Evolutionary conservation across 2,888 invertebrate genomes (phyloP), one percentile per base, ranked within the genome.

Genomic region (Tenodera sinensis): DNA sequence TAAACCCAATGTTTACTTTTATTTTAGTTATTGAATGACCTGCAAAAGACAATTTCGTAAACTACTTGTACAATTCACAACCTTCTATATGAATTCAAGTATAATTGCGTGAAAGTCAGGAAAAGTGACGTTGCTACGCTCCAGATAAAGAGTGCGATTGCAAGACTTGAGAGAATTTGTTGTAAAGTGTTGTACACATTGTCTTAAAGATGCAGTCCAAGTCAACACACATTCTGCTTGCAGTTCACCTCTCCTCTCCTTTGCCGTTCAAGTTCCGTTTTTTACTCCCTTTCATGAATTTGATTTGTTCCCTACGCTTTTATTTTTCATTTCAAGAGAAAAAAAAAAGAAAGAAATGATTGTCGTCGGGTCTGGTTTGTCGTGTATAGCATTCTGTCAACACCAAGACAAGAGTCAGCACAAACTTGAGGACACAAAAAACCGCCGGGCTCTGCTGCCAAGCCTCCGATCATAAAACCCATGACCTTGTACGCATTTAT

Each of bases 371-470:
- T 85, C 85, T 47, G n/a, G 47, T 27, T 27, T 83, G 87, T 87
- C 87, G 6, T 87, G 87, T 87, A 87, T 87, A 87, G 82, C 83
- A 87, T 87, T 87, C 82, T 87, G 87, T 87, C 87, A 83, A 87
- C 87, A 87, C 87, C 87, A 82, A 28, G 25, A 83, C 87, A 87
- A 87, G 83, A 83, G 2, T 47, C 85, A 85, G 54, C 27, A 20
- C 54, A 71, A 71, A 71, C 54, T 25, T 20, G 20, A 20, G 20
- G 54, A 3, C 4, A 71, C 54, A 71, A 71, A 71, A 71, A 25
- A 71, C 54, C 20, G 54, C 6, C 54, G 20, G 20, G 20, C 54
- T 71, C 25, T 25, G 54, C 54, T 71, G 54, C 25, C 54, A 20
- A 71, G 54, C 54, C 20, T 71, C 54, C 54, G 54, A 71, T 71